These are phyloP conservation scores for Mugil cephalus DNA, from an alignment of 2,113 vertebrate species.

Conservation along the genomic window DNA sequence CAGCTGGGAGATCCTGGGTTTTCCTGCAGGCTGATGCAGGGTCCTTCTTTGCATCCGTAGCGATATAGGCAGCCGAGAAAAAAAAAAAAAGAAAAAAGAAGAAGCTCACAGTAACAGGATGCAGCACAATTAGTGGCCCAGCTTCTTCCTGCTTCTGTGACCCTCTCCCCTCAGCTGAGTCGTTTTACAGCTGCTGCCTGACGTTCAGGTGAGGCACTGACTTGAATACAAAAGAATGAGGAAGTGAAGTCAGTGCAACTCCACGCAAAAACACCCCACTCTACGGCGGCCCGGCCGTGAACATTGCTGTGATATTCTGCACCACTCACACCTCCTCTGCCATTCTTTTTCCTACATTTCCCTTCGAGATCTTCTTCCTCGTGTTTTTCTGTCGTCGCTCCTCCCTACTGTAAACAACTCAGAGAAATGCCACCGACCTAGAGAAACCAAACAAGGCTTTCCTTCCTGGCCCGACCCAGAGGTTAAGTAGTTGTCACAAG, in stretches of 20 bases:
- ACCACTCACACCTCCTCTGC: neutral
- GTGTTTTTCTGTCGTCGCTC: neutral
- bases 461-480: conserved; percentile 21
- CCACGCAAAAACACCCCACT: neutral
- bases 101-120: conserved; percentile 14
- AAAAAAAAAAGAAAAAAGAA: neutral
- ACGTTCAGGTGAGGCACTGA: conserved; percentile 33
- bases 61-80: neutral
- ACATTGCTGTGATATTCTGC: conserved; percentile 3
- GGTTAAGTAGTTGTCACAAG: conserved; percentile 55
- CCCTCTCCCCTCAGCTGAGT: conserved; percentile 15
- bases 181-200: conserved; percentile 28
- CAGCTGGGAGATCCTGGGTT: conserved; percentile 79
- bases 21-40: conserved; percentile 69
- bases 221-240: conserved; percentile 64
- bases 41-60: conserved; percentile 30
- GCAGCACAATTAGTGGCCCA: conserved; percentile 42
- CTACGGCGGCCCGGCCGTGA: neutral
- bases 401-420: conserved; percentile 14
- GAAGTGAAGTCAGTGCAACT: conserved; percentile 47
- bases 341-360: neutral
- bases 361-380: neutral
- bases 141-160: conserved; percentile 33
- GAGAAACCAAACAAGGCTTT: conserved; percentile 37
- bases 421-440: conserved; percentile 14